Evolutionary conservation across 2,888 invertebrate genomes (phyloP), one percentile per base, ranked within the genome.

Genomic region (Linnaemya vulpina): DNA sequence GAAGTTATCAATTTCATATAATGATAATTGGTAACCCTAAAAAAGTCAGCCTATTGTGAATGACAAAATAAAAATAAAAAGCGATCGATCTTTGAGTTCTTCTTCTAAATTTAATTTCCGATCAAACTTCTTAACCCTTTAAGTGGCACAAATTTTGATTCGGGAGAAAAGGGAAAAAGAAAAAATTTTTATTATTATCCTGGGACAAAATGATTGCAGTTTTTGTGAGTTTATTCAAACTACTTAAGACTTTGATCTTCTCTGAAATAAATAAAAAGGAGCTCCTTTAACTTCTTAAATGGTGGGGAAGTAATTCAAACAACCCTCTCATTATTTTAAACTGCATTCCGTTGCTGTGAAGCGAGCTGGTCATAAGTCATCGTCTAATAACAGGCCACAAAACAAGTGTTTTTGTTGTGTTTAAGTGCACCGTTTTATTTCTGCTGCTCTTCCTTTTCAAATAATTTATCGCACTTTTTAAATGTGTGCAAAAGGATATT

Each of bases 381-480:
- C 49, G 55, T 77, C 68, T 81, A 84, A 84, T 81, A 81, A 84
- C 73, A 84, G 76, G 46, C 71, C 51, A 43, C 30, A 30, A 40
- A 62, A 60, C 75, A 84, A 84, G 43, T 71, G 65, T 49, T 22
- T 63, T 43, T 75, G 71, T 75, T 79, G 43, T 71, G 65, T 49
- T 22, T 63, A 53, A 79, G 71, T 75, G 70, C 60, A 76, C 76
- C 75, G 79, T 76, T 68, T 30, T 9, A 60, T 55, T 60, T 35
- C 2, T 60, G 3, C 5, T 55, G 5, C 35, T 25, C 30, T 75
- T 55, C 22, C 8, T 63, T 60, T 40, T 1, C 43, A 73, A 38
- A 71, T 68, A 84, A 84, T 77, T 84, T 84, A 84, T 84, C 25
- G 60, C 71, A 62, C 51, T 76, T 49, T 67, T 13, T 38, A 17